Conservation (phyloP, 1,140 invertebrate species). For the Mycetomoellerius zeteki region DNA sequence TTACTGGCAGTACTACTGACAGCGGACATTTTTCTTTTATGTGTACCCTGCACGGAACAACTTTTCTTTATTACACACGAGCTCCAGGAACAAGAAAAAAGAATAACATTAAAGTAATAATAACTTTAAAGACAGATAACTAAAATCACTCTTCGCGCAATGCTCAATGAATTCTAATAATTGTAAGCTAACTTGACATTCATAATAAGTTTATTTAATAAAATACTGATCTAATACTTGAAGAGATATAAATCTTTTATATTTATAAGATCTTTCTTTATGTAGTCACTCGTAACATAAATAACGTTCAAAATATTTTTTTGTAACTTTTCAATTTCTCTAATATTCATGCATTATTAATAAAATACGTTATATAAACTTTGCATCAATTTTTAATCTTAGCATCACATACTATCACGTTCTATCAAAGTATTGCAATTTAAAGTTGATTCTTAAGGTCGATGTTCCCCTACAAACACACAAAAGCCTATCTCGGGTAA, state of each 20-base stretch:
- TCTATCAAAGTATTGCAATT: neutral
- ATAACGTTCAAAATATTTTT: neutral
- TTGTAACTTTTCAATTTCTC: neutral
- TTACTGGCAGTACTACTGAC: constrained; percentile 68
- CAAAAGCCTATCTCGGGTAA: constrained; percentile 48
- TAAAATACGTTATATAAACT: neutral
- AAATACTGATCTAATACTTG: neutral
- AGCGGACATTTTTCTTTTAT: constrained; percentile 70
- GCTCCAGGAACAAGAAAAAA: neutral
- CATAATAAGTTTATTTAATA: neutral
- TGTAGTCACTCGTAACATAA: neutral
- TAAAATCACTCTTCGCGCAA: neutral
- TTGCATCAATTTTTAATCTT: neutral
- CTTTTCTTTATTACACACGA: constrained; percentile 69
- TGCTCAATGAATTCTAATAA: neutral
- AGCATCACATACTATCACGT: too few relatives aligned
- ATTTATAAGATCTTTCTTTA: neutral
- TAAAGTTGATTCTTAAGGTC: constrained; percentile 25
- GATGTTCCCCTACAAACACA: constrained; percentile 1
- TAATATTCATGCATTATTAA: neutral
- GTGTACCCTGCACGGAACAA: constrained; percentile 35
- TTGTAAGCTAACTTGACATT: neutral
- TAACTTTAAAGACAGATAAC: constrained; percentile 44
- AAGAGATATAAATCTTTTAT: neutral
- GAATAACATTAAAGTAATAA: constrained; percentile 43